These are phyloP conservation scores for Plebejus anna DNA, from an alignment of 2,888 invertebrate species.

Conservation along the genomic window DNA sequence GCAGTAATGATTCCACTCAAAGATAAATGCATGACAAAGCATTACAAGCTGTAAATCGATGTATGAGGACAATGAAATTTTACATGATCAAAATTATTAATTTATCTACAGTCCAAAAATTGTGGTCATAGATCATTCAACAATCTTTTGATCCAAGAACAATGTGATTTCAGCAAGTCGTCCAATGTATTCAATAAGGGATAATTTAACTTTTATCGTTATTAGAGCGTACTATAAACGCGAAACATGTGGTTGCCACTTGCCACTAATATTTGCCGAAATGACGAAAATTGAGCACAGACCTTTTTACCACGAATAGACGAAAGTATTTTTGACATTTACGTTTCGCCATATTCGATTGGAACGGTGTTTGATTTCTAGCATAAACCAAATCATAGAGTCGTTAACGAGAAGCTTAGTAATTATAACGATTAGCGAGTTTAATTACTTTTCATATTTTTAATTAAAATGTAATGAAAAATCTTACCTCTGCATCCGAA, in stretches of 20 bases:
- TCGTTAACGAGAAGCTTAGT: background rate
- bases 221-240: background rate
- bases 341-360: constrained; percentile 28
- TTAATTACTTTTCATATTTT: background rate
- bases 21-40: too few relatives aligned
- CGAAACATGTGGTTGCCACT: background rate
- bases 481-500: constrained; percentile 71
- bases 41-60: background rate
- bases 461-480: background rate
- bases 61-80: too few relatives aligned
- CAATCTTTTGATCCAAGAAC: background rate
- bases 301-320: constrained; percentile 18
- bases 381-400: background rate
- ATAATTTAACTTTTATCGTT: background rate
- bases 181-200: background rate
- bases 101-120: background rate
- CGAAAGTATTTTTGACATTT: constrained; percentile 29
- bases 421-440: background rate
- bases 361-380: constrained; percentile 27
- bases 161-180: background rate
- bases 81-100: background rate
- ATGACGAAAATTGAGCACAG: constrained; percentile 14
- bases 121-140: background rate
- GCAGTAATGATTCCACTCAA: too few relatives aligned
- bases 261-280: background rate